Evolutionary conservation across 2,888 invertebrate genomes (phyloP), one percentile per base, ranked within the genome.

Genomic region (Adelognathus sp.): DNA sequence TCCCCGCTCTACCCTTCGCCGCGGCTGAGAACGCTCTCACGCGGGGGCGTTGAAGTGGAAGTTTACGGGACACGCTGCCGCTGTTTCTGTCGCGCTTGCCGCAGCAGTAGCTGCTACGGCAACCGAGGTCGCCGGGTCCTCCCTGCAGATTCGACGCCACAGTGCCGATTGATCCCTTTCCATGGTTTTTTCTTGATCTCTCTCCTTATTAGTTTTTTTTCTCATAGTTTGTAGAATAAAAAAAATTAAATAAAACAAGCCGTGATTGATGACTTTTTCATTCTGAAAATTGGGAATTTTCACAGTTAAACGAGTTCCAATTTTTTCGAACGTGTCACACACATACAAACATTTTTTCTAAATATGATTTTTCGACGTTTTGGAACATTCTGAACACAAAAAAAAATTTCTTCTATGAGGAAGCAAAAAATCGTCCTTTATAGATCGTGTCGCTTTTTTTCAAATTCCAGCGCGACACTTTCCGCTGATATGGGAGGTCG

Each of bases 401-500:
- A n/a, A n/a, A n/a, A n/a, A n/a, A n/a, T n/a, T n/a, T n/a, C n/a
- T n/a, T n/a, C n/a, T n/a, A n/a, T n/a, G n/a, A n/a, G 41, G 39
- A 73, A 64, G 33, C 29, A 27, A 50, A 67, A 66, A 60, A 66
- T 46, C 36, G 24, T 46, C 18, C 16, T 31, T 3, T 36, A 16
- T 56, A 21, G 61, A 44, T 24, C 24, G 56, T 56, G 24, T 64
- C 29, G 60, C 36, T 24, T 27, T 61, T 54, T 61, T 31, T 67
- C 29, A n/a, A n/a, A 36, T 36, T 36, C n/a, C 2, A 7, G 6
- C 36, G 36, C 36, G 36, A 11, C 2, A 36, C 2, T 36, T 36
- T 36, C 2, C n/a, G 1, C n/a, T 9, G 2, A 2, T 1, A 36
- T n/a, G n/a, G n/a, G 81, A 84, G 82, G 80, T 83, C 79, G 81